Base-by-base conservation (phyloP, 2,888 invertebrate genomes). In the Philereme vetulata region DNA sequence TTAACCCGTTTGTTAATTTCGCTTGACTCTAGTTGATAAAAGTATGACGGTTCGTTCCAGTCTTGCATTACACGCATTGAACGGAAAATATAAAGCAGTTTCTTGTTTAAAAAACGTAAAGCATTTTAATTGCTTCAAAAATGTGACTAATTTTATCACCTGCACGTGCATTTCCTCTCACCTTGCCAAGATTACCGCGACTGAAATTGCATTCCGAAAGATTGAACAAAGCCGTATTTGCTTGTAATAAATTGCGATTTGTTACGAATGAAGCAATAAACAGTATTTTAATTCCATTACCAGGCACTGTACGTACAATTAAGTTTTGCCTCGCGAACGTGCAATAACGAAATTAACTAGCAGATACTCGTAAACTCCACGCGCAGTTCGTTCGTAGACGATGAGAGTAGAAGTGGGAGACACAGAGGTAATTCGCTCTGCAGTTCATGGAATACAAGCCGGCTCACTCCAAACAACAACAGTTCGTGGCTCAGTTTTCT, bases 261-360 rank as follows among this genome's bases (percentile, higher is more conserved):
- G 72, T 71, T 67, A 67, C 70, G 70, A 76, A 76, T 74, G 65
- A 64, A 68, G 65, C 66, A 67, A 75, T 71, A 74, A 72, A 69
- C 68, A 68, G 67, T 74, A 70, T 73, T 77, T 74, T 75, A 77
- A 81, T 76, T 65, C 67, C 65, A 78, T 79, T 72, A 65, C 60
- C 56, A 43, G 56, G 44, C 51, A 73, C 63, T 64, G 67, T 68
- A 68, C 70, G 68, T 73, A 71, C 71, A 72, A 74, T 76, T 74
- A 74, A 72, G 72, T 76, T 77, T 68, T 68, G 72, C 70, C 70
- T 73, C 60, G 71, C 68, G 69, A 71, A 76, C 75, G 73, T 76
- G 75, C 76, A 76, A 77, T 78, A 77, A 81, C 76, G 74, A 80
- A 79, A 82, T 85, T 82, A 78, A 79, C 75, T 72, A 72, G 71